Evolutionary conservation across 2,797 vertebrate species (phyloP).

Genomic region (Xyrichtys novacula): DNA sequence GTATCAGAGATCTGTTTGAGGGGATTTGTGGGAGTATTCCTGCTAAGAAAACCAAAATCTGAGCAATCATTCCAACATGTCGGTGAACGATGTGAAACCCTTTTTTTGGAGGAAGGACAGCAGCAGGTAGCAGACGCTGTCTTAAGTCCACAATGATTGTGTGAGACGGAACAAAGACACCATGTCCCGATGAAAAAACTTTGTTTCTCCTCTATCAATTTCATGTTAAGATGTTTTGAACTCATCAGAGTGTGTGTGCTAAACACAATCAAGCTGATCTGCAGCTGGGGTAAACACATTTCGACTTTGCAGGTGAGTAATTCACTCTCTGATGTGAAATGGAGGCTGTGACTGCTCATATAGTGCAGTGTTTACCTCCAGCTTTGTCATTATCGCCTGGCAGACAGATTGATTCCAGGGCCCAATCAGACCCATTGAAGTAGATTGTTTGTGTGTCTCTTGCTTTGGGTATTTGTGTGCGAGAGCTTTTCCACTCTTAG

Average conservation of each 20-base stretch:
- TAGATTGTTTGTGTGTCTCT: constrained; percentile 52
- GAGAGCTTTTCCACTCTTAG: constrained; percentile 15
- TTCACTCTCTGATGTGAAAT: constrained; percentile 51
- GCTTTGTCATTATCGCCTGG: constrained; percentile 64
- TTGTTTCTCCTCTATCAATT: constrained; percentile 5
- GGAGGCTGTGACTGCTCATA: constrained; percentile 61
- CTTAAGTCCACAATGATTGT: not conserved
- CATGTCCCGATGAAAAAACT: not conserved
- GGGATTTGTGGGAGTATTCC: constrained; percentile 41
- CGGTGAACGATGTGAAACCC: constrained; percentile 8
- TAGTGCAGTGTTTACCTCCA: constrained; percentile 61
- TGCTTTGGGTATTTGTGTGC: constrained; percentile 24
- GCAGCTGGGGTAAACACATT: constrained; percentile 40
- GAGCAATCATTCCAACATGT: constrained; percentile 33
- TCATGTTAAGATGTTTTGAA: constrained; percentile 23
- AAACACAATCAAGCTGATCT: constrained; percentile 33
- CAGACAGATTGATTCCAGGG: constrained; percentile 68
- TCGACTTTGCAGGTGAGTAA: constrained; percentile 46
- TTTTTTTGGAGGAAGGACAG: constrained; percentile 3
- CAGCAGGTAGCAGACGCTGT: constrained; percentile 1
- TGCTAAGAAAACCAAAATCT: constrained; percentile 44
- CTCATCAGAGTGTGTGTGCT: constrained; percentile 24
- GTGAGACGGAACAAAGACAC: not conserved
- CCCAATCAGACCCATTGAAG: constrained; percentile 62
- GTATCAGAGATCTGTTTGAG: constrained; percentile 58